Base-by-base conservation (phyloP, 2,888 invertebrate species). In the Mesopsocus fuscifrons region DNA sequence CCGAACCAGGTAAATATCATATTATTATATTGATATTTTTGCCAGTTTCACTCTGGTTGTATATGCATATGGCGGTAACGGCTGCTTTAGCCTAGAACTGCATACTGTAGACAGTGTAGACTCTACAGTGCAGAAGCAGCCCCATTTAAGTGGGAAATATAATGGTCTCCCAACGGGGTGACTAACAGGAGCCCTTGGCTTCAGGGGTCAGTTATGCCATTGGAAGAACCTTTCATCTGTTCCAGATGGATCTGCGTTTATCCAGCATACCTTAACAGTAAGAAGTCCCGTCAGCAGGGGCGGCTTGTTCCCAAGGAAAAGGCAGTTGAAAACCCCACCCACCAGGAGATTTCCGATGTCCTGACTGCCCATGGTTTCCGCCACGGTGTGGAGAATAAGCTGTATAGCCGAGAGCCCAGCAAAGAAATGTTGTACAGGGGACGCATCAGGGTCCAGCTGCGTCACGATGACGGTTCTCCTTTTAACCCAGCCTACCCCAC, bases 181-280 rank as follows among this genome's bases (percentile, higher is more conserved):
- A n/a, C n/a, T n/a, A n/a, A n/a, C n/a, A n/a, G n/a, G n/a, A n/a
- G n/a, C n/a, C n/a, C n/a, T n/a, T n/a, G n/a, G n/a, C n/a, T n/a
- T n/a, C n/a, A n/a, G n/a, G n/a, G n/a, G n/a, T n/a, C n/a, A n/a
- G n/a, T n/a, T n/a, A n/a, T n/a, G n/a, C n/a, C n/a, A n/a, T n/a
- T n/a, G n/a, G n/a, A n/a, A n/a, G n/a, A n/a, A n/a, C n/a, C n/a
- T n/a, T n/a, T n/a, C n/a, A n/a, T n/a, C n/a, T n/a, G n/a, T 59
- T 59, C 46, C 64, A 83, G 84, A 57, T 98, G 97, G 97, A 71
- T 95, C 45, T 92, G 92, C 57, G 77, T 98, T 47, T 98, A 98
- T 61, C 98, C 98, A 44, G 82, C 89, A 0, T 98, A 97, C 54
- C 68, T 98, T 41, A 97, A 98, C 58, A 87, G 79, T 53, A 92